These are phyloP conservation scores for Apamea epomidion DNA, from an alignment of 2,888 invertebrate species.

Conservation along the genomic window DNA sequence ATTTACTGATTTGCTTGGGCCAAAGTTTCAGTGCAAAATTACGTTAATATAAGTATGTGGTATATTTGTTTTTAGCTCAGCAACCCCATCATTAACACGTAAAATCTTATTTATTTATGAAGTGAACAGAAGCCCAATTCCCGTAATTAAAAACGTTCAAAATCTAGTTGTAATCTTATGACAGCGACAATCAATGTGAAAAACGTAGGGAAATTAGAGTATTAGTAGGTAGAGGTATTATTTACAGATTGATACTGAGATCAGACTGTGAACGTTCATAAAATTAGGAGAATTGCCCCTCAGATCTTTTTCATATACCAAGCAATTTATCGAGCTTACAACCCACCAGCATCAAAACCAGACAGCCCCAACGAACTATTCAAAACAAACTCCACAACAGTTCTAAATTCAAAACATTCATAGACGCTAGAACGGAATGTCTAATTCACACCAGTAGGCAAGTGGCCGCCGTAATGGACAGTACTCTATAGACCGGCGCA, in stretches of 20 bases:
- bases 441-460: constrained; percentile 81
- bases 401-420: constrained; percentile 75
- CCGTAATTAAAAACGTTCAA: neutral
- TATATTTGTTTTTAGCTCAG: too few relatives aligned
- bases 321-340: neutral
- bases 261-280: neutral
- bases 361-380: constrained; percentile 45
- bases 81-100: too few relatives aligned
- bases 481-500: constrained; percentile 76
- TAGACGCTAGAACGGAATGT: constrained; percentile 70
- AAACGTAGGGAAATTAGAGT: too few relatives aligned
- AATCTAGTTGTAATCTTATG: neutral
- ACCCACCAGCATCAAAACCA: constrained; percentile 23
- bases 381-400: constrained; percentile 60
- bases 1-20: neutral
- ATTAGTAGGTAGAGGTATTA: too few relatives aligned
- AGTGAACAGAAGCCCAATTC: neutral
- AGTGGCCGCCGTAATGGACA: constrained; percentile 83
- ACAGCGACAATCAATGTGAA: neutral
- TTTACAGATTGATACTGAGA: neutral
- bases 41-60: too few relatives aligned
- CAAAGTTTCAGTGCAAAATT: neutral
- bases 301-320: neutral
- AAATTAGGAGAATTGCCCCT: neutral
- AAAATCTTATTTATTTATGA: neutral